Base-by-base conservation (phyloP, 2,888 invertebrate species). In the Onchidella celtica region DNA sequence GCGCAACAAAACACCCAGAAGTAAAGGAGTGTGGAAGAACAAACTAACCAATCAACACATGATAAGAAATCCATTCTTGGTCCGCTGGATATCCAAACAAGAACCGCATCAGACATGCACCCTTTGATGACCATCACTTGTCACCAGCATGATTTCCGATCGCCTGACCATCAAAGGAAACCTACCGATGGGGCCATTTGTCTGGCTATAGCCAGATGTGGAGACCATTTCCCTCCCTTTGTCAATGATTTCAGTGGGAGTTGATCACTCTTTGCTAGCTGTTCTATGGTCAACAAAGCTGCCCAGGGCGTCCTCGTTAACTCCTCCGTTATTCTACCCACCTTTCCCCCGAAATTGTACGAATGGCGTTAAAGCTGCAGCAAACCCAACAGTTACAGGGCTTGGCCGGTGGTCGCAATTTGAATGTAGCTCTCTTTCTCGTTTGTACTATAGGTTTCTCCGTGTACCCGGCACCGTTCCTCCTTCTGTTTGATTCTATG, bases 41-140 rank as follows among this genome's bases (percentile, higher is more conserved):
- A 70, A 70, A 70, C 17, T 11, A 32, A 21, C 55, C 70, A 70
- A 70, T 70, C 70, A 70, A 70, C 70, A 70, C 70, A 27, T 32
- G 29, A 21, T 24, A 29, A 47, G 70, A 14, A 47, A 11, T 55
- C 21, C 29, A 55, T 2, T 38, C 21, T 29, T 55, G 70, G 32
- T 24, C 32, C 55, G 55, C 24, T 70, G 24, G 27, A 40, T 38
- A 27, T 47, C 69, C 11, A 40, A 69, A 69, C n/a, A 68, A 36
- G 36, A 40, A 38, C 68, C 68, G 38, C n/a, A 21, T n/a, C 21
- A 21, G 3, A 11, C 21, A 32, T 21, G 24, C 14, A 34, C 3
- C 29, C 65, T 34, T 1, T 3, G 29, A 34, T 47, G n/a, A 27
- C 34, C 57, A 72, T 57, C 72, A 34, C 29, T 32, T 9, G 6